Evolutionary conservation across 2,797 vertebrate species (phyloP), one percentile per base, ranked within the genome.

Genomic region (Nannoperca australis): DNA sequence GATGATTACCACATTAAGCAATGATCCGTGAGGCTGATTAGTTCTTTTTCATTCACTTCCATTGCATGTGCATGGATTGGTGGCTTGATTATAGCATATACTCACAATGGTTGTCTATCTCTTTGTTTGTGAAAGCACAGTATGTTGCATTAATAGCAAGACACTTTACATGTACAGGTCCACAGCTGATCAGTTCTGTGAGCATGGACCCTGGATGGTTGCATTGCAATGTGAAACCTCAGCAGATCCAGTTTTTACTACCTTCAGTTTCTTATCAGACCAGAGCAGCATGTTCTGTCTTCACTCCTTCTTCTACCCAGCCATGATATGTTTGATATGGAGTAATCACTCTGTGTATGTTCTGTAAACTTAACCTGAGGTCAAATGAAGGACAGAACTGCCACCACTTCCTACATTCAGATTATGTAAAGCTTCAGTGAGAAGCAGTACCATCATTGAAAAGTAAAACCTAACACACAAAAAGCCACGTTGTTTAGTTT

Each of bases 21-120:
- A 59, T 85, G 65, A 83, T 79, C 70, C 47, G 15, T 78, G 63
- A 84, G 51, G 44, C 73, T 65, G 34, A 81, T 73, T 38, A 65
- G 8, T 70, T 75, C 59, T 73, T 66, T 76, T 60, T 65, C 22
- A 62, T 71, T 71, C 49, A 63, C 42, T 54, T 66, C 30, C 45
- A 70, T 34, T 68, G 30, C 44, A 58, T 58, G 38, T 44, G 49
- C 32, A 61, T 86, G 24, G 42, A 78, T 79, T 75, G 6, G 77
- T 62, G 55, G 58, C 56, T 72, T 74, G 38, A 69, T 78, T 76
- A 66, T 17, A 32, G 27, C 42, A 64, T 20, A 69, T 18, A 64
- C 24, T 58, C 58, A 73, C 8, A 69, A 22, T 56, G 9, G 36
- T n/a, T 54, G 42, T 61, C 30, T 5, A 50, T 54, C 7, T 8